Conservation (phyloP, 2,113 vertebrate species). For the Antennarius striatus region DNA sequence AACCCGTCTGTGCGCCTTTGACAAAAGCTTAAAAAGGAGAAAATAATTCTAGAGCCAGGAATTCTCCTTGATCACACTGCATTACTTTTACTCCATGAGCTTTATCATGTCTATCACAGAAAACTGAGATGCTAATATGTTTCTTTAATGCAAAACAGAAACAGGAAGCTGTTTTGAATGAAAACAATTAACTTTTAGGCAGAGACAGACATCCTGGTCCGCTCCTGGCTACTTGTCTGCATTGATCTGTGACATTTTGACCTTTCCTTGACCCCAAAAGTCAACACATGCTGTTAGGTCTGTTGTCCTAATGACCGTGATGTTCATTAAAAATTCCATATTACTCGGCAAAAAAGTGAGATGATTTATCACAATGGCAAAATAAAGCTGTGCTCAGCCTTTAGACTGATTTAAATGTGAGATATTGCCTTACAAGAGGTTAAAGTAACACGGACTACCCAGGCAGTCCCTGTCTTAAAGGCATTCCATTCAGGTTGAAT, state of each 20-base stretch:
- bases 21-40: constrained; percentile 36
- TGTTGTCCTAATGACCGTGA: constrained; percentile 3
- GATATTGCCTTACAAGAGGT: constrained; percentile 30
- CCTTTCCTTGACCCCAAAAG: constrained; percentile 16
- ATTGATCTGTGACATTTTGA: constrained; percentile 26
- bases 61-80: constrained; percentile 28
- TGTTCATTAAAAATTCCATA: not conserved
- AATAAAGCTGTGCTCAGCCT: too few relatives aligned
- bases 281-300: not conserved
- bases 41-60: constrained; percentile 29
- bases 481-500: constrained; percentile 35
- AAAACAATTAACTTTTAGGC: not conserved
- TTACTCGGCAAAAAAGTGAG: not conserved
- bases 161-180: not conserved
- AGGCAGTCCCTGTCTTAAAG: constrained; percentile 13
- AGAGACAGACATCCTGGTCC: constrained; percentile 4
- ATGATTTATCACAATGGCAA: not conserved
- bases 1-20: not conserved
- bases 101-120: constrained; percentile 20
- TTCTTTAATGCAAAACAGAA: constrained; percentile 29
- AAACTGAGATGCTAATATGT: constrained; percentile 18
- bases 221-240: constrained; percentile 7
- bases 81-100: constrained; percentile 42
- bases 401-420: constrained; percentile 5
- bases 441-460: constrained; percentile 16